Conservation (phyloP, 2,113 vertebrate genomes). For the Tachuris rubrigastra region DNA sequence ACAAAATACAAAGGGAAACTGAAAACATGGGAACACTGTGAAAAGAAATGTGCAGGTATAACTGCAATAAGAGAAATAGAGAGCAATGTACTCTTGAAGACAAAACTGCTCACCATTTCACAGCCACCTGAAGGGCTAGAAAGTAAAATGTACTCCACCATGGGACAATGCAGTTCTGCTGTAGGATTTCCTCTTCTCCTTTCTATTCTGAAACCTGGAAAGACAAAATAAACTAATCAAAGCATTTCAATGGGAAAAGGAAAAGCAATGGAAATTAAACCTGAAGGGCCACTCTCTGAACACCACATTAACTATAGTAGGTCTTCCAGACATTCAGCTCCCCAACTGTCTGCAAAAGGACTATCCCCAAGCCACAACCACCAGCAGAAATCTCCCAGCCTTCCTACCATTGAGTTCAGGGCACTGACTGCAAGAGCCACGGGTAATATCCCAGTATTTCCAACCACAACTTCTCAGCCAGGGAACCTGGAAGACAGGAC, state of each 20-base stretch:
- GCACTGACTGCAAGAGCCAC: not conserved
- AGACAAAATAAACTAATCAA: not conserved
- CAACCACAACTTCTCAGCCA: not conserved
- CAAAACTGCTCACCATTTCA: not conserved
- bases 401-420: not conserved
- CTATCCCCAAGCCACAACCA: rapidly evolving
- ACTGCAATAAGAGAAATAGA: not conserved
- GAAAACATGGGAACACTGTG: not conserved
- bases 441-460: not conserved
- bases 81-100: not conserved
- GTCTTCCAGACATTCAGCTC: not conserved
- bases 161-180: not conserved
- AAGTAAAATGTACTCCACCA: not conserved
- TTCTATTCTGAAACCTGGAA: not conserved
- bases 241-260: not conserved
- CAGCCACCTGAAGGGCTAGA: not conserved
- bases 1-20: not conserved
- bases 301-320: not conserved
- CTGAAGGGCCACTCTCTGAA: not conserved
- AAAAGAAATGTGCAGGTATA: not conserved
- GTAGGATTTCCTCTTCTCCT: not conserved
- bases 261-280: not conserved
- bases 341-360: not conserved
- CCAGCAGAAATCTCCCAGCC: not conserved
- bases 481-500: not conserved